A percentile compares a stretch with the other conserved stretches of the same genome.
phyloP scores from a whole-genome alignment of 2,113 vertebrate genomes.

The Leucosticte australis region DNA sequence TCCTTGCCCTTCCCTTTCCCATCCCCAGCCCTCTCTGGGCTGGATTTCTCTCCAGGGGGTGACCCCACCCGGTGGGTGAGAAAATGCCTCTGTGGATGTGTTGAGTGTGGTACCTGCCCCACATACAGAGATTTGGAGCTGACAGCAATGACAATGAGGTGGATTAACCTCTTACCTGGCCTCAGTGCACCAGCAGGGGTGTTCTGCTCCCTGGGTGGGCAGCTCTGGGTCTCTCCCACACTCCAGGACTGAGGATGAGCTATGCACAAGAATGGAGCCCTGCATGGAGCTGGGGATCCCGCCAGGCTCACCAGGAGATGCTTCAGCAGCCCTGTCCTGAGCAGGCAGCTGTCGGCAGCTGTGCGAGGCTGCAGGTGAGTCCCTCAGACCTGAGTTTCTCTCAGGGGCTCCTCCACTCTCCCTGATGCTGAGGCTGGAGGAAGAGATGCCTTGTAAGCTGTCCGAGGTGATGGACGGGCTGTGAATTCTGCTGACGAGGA shows the following conservation, averaged over 20 bases:
- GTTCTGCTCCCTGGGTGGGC: background rate
- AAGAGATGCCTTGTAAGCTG: background rate
- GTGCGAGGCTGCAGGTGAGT: background rate
- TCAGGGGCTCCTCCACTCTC: background rate
- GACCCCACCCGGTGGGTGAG: background rate
- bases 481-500: background rate
- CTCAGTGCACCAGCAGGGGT: too few relatives aligned
- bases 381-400: background rate
- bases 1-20: background rate
- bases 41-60: background rate
- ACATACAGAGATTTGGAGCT: rapidly evolving
- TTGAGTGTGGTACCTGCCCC: background rate
- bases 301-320: rapidly evolving
- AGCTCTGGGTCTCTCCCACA: background rate
- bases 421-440: background rate
- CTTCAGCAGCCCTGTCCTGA: background rate
- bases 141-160: rapidly evolving
- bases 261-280: rapidly evolving
- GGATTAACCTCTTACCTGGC: background rate
- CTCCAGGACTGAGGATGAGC: background rate
- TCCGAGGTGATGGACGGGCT: background rate
- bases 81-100: background rate
- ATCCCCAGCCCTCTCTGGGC: background rate
- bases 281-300: rapidly evolving
- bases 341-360: background rate